Evolutionary conservation across 2,888 invertebrate species (phyloP).

Genomic region (Andrena fulva): DNA sequence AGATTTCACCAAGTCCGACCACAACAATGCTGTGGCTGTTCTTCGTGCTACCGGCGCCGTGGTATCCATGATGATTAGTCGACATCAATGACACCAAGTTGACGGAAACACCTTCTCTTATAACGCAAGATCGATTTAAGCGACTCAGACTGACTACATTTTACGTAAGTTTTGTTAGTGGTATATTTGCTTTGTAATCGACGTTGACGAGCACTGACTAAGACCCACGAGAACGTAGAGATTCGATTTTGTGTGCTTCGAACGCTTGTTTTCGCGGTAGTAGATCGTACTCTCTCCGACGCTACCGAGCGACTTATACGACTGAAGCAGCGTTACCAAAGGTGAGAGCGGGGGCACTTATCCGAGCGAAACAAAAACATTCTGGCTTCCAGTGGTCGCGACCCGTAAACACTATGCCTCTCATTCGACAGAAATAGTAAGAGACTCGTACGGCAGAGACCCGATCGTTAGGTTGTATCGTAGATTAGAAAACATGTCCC

Average conservation of each 20-base stretch:
- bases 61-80: slow-evolving; percentile 82
- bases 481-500: slow-evolving; percentile 37
- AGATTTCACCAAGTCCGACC: slow-evolving; percentile 87
- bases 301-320: slow-evolving; percentile 26
- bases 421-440: slow-evolving; percentile 19
- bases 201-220: slow-evolving; percentile 5
- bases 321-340: slow-evolving; percentile 59
- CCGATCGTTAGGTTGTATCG: slow-evolving; percentile 35
- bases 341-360: slow-evolving; percentile 33
- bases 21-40: slow-evolving; percentile 86
- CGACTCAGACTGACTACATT: slow-evolving; percentile 56
- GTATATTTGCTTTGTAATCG: slow-evolving; percentile 31
- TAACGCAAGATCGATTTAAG: slow-evolving; percentile 37
- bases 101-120: slow-evolving; percentile 23
- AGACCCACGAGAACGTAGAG: slow-evolving; percentile 2
- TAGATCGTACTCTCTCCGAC: slow-evolving; percentile 31
- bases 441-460: slow-evolving; percentile 7
- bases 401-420: background rate
- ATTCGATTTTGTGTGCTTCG: slow-evolving; percentile 23
- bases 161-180: slow-evolving; percentile 47
- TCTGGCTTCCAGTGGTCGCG: slow-evolving; percentile 47
- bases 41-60: slow-evolving; percentile 84
- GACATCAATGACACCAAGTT: slow-evolving; percentile 75
- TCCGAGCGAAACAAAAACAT: slow-evolving; percentile 26
- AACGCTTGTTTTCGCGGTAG: slow-evolving; percentile 46